Evolutionary conservation across 2,797 vertebrate genomes (phyloP).

Genomic region (Dendrocincla fuliginosa): DNA sequence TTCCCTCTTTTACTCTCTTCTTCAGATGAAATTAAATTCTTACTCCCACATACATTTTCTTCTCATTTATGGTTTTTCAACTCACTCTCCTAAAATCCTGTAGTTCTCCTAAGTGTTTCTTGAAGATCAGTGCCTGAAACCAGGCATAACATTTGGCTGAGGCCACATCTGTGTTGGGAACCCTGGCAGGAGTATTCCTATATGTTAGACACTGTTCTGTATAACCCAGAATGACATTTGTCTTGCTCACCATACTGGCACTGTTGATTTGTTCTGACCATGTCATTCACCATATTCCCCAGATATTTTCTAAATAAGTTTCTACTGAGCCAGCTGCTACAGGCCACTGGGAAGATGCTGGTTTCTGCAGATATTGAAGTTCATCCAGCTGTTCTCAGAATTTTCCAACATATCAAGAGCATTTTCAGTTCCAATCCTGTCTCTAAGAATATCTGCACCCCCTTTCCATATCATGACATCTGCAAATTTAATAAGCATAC

Average conservation of each 20-base stretch:
- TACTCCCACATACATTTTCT: neutral
- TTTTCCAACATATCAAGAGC: neutral
- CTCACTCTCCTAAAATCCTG: neutral
- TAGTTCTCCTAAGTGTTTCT: neutral
- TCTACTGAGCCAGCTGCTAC: neutral
- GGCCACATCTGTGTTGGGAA: neutral
- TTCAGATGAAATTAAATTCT: neutral
- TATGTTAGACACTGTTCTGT: neutral
- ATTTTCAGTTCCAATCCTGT: neutral
- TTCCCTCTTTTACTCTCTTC: neutral
- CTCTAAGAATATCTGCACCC: neutral
- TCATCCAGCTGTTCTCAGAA: conserved; percentile 18
- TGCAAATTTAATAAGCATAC: neutral
- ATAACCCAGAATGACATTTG: neutral
- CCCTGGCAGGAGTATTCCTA: neutral
- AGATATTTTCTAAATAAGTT: neutral
- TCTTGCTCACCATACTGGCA: neutral
- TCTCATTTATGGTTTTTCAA: neutral
- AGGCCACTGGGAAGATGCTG: neutral
- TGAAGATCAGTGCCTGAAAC: neutral
- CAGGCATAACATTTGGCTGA: neutral
- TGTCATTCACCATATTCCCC: neutral
- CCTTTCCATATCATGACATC: neutral
- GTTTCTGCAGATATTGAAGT: neutral
- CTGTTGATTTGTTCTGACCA: neutral